These are phyloP conservation scores for Coptotermes formosanus DNA, from an alignment of 1,140 invertebrate genomes.

Conservation along the genomic window DNA sequence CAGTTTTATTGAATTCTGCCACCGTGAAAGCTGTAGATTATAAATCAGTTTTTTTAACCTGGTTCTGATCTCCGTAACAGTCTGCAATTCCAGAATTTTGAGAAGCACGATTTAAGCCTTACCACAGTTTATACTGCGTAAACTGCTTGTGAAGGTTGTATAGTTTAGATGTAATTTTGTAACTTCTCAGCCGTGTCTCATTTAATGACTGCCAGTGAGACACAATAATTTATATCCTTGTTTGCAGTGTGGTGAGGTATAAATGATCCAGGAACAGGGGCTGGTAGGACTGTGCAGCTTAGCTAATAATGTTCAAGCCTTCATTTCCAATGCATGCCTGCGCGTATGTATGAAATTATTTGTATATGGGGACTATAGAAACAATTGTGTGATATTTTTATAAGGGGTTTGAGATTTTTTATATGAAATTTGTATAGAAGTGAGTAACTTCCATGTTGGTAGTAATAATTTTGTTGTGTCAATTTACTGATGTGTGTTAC, in stretches of 20 bases:
- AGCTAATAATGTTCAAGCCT: neutral
- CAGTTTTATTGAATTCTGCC: too few species aligned
- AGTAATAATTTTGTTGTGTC: neutral
- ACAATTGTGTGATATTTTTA: neutral
- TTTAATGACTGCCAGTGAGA: neutral
- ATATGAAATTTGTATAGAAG: neutral
- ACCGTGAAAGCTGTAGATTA: too few species aligned
- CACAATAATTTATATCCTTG: neutral
- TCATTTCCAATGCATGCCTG: neutral
- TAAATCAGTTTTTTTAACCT: too few species aligned
- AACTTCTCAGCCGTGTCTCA: neutral
- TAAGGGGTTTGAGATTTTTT: conserved; percentile 12
- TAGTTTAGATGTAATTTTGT: neutral
- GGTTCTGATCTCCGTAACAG: too few species aligned
- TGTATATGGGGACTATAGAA: neutral
- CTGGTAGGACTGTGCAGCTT: neutral
- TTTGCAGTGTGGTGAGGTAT: neutral
- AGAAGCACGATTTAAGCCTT: neutral
- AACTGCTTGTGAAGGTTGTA: conserved; percentile 3
- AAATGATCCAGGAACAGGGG: neutral
- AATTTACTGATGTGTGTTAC: neutral
- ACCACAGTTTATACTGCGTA: neutral
- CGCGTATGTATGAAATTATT: neutral
- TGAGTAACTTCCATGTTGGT: neutral
- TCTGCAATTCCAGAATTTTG: too few species aligned